A percentile compares a stretch with the other conserved stretches of the same genome.
These are phyloP conservation scores for Phrynocephalus forsythii DNA, from an alignment of 2,797 vertebrate species.

Conservation along the genomic window DNA sequence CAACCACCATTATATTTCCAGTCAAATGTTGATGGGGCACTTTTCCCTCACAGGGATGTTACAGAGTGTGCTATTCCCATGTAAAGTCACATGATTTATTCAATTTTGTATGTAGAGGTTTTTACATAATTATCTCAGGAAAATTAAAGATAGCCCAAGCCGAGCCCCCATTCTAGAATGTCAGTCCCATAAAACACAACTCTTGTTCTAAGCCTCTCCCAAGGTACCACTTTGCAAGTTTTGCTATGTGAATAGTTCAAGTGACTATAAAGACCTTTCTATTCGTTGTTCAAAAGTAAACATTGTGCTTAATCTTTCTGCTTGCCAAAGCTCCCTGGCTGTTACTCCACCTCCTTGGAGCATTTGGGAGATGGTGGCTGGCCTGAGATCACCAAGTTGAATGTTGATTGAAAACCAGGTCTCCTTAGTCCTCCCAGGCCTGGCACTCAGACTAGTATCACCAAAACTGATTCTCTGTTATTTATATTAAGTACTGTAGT, in stretches of 20 bases:
- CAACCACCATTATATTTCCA: conserved; percentile 10
- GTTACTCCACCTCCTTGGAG: not conserved
- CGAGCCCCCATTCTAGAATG: conserved; percentile 27
- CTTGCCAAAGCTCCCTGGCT: not conserved
- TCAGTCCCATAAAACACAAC: conserved; percentile 27
- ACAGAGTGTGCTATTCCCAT: not conserved
- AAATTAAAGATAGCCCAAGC: conserved; percentile 45
- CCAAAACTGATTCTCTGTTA: not conserved
- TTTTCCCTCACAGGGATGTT: conserved; percentile 1
- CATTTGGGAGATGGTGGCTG: not conserved
- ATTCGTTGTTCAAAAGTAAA: not conserved
- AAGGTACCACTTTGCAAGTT: conserved; percentile 5
- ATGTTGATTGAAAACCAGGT: not conserved
- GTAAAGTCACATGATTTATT: conserved; percentile 40
- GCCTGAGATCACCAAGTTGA: not conserved
- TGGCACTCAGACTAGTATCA: not conserved
- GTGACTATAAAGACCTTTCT: conserved; percentile 4
- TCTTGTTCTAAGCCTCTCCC: conserved; percentile 15
- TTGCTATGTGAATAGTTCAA: not conserved
- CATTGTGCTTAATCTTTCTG: not conserved
- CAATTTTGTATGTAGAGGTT: conserved; percentile 40
- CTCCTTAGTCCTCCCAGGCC: not conserved
- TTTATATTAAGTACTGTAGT: not conserved
- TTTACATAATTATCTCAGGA: conserved; percentile 37
- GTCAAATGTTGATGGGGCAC: conserved; percentile 37